Evolutionary conservation across 2,888 invertebrate species (phyloP), one percentile per base, ranked within the genome.

Genomic region (Lasioglossum malachurum): DNA sequence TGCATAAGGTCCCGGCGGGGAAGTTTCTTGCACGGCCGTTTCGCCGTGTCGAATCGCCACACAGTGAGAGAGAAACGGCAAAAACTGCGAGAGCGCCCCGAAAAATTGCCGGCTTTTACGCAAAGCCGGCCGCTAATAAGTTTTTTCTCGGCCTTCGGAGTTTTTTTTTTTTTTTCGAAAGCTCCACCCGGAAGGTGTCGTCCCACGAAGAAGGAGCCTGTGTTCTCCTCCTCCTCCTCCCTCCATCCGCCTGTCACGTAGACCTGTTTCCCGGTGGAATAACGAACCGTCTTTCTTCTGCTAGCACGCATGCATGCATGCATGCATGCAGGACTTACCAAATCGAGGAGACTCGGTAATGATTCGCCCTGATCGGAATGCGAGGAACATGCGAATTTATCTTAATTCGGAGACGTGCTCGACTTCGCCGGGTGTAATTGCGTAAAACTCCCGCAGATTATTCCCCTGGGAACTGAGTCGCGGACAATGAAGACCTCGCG

Each of bases 281-380:
- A 75, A 64, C 72, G 83, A 84, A 83, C 71, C 83, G 64, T 57
- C 72, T 79, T 84, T 88, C 84, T 88, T 84, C 69, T 69, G 69
- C 23, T 67, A 35, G 16, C 67, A 31, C 67, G 67, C 67, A 67
- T 35, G 67, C 69, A 71, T 64, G 57, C 80, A 49, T 38, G 78
- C 75, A 78, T 77, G 78, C 87, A 86, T 80, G 87, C 81, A 78
- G 75, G 82, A 46, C 78, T 79, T 78, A 76, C 86, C 87, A 87
- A 82, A 87, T 87, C 87, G 87, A 87, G 87, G 76, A 75, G 75
- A 53, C 84, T 78, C 83, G 67, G 77, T 84, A 84, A 84, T 73
- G 84, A 84, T 78, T 23, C 75, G 60, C 14, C 49, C 60, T 41
- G 82, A 71, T 12, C 80, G 38, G 67, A 44, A 5, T 12, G 60